Percentiles rank a stretch among this genome's conserved stretches.
Evolutionary conservation across 2,113 vertebrate genomes (phyloP).

Genomic region (Ophthalmolycus amberensis): DNA sequence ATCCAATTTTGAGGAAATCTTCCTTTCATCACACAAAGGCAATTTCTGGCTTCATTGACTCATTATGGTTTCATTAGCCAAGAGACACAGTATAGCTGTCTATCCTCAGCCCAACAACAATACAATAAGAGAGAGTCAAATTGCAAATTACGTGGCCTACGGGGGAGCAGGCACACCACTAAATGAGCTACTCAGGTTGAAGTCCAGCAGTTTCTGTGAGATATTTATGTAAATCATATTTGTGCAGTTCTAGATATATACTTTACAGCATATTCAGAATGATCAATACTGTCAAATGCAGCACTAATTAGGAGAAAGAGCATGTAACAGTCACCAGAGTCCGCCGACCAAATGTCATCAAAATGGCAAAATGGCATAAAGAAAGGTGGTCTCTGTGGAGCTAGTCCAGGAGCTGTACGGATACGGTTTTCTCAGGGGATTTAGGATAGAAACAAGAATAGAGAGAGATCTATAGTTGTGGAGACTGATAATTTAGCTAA

Average conservation of each 20-base stretch:
- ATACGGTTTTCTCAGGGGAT: not conserved
- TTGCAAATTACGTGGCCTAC: not conserved
- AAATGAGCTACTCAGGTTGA: not conserved
- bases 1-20: not conserved
- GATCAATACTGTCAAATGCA: conserved; percentile 17
- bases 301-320: not conserved
- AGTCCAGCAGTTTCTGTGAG: not conserved
- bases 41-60: not conserved
- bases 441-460: not conserved
- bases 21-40: not conserved
- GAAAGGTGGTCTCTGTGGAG: not conserved
- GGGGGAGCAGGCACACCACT: not conserved
- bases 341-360: not conserved
- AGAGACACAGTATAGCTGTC: not conserved
- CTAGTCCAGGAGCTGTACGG: not conserved
- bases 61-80: not conserved
- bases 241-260: not conserved
- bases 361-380: not conserved
- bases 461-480: not conserved
- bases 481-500: not conserved
- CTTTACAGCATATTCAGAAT: not conserved
- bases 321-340: not conserved
- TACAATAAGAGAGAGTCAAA: not conserved
- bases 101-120: not conserved
- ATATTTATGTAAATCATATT: not conserved